Percentiles rank a stretch among this genome's conserved stretches.
These are phyloP conservation scores for Phalacrocorax aristotelis DNA, from an alignment of 2,113 vertebrate genomes.

Conservation along the genomic window DNA sequence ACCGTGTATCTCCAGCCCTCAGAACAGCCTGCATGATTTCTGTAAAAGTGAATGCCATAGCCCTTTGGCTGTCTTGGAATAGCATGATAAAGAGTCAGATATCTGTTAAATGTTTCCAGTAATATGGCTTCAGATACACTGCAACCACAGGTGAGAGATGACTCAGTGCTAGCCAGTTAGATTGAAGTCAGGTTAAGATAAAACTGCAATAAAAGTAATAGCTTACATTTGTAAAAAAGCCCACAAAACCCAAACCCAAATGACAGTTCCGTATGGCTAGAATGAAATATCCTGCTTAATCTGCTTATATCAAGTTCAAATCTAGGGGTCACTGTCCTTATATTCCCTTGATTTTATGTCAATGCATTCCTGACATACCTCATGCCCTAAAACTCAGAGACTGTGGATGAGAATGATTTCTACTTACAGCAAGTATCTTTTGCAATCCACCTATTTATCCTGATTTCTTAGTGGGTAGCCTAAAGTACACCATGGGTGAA, in stretches of 20 bases:
- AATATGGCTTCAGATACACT: not conserved
- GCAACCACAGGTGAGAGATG: not conserved
- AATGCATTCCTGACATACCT: not conserved
- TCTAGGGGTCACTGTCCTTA: not conserved
- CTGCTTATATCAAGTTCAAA: not conserved
- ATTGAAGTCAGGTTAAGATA: not conserved
- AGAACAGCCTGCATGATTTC: not conserved
- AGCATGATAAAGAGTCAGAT: not conserved
- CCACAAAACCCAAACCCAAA: not conserved
- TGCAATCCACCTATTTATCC: not conserved
- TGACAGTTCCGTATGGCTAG: not conserved
- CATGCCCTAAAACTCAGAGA: not conserved
- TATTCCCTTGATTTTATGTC: not conserved
- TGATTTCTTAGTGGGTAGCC: not conserved
- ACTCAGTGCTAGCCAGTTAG: not conserved
- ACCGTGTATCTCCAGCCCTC: not conserved
- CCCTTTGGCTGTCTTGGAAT: not conserved
- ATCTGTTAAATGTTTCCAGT: not conserved
- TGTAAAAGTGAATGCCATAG: not conserved
- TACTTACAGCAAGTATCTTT: not conserved
- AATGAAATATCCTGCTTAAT: constrained; percentile 10
- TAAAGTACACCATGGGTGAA: not conserved
- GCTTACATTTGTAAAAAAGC: not conserved
- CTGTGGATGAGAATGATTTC: not conserved
- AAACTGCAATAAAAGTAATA: not conserved